Percentiles rank a stretch among this genome's conserved stretches.
These are phyloP conservation scores for Thamnophis sirtalis DNA, from an alignment of 2,113 vertebrate genomes.

Conservation along the genomic window DNA sequence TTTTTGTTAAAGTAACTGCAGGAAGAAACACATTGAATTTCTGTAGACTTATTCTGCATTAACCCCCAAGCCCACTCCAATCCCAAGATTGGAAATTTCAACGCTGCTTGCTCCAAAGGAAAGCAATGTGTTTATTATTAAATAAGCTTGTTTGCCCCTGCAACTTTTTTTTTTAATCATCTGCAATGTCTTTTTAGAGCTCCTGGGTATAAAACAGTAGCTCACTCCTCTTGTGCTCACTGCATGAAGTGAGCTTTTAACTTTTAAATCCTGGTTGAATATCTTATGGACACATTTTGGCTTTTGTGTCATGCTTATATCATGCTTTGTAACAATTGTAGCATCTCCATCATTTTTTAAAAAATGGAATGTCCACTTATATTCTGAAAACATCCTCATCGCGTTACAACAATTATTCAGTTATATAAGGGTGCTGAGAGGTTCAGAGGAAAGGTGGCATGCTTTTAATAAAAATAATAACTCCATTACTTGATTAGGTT, in stretches of 20 bases:
- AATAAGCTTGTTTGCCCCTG: not conserved
- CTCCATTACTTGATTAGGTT: slow-evolving; percentile 23
- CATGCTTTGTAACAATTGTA: not conserved
- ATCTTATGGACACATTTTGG: not conserved
- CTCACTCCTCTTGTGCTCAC: not conserved
- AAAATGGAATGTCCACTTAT: not conserved
- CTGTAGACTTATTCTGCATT: not conserved
- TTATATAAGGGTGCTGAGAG: slow-evolving; percentile 1
- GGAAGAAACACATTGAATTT: not conserved
- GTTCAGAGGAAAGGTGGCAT: slow-evolving; percentile 2
- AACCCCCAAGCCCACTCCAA: not conserved
- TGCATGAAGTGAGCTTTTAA: not conserved
- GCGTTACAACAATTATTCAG: slow-evolving; percentile 7
- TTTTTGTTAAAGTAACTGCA: not conserved
- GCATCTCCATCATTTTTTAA: not conserved
- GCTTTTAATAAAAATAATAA: slow-evolving; percentile 28
- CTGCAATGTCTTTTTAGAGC: not conserved
- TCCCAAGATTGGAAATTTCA: not conserved
- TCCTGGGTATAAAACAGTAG: not conserved
- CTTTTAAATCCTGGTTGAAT: not conserved
- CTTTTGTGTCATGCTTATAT: not conserved
- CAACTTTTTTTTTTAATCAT: not conserved
- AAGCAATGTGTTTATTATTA: not conserved
- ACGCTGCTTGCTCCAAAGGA: not conserved
- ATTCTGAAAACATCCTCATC: not conserved